Evolutionary conservation across 2,113 vertebrate genomes (phyloP).

Genomic region (Eulemur macaco): DNA sequence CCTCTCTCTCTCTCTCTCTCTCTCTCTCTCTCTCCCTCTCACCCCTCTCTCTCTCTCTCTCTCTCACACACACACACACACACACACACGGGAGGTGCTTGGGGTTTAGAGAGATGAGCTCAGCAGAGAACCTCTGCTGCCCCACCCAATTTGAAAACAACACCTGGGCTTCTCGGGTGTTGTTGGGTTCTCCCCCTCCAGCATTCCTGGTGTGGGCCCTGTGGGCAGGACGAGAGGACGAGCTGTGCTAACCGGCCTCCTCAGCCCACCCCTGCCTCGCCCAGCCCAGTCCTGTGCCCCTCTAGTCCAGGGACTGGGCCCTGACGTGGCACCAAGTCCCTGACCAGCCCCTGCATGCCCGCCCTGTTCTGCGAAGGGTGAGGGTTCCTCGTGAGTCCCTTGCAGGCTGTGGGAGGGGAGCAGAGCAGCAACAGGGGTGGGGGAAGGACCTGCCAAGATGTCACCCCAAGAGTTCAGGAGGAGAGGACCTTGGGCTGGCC

Average conservation of each 20-base stretch:
- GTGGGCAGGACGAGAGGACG: background rate
- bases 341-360: background rate
- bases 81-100: background rate
- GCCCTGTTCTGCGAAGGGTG: background rate
- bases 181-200: background rate
- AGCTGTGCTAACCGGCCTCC: fast-evolving
- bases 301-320: background rate
- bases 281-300: background rate
- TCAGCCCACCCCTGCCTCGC: fast-evolving
- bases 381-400: background rate
- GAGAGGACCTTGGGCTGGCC: background rate
- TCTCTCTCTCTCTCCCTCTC: too few species aligned
- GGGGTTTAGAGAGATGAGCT: constrained; percentile 37
- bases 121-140: background rate
- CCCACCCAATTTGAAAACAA: constrained; percentile 27
- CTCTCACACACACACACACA: too few species aligned
- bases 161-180: background rate
- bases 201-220: background rate
- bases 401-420: background rate
- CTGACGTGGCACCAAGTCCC: background rate
- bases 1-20: too few species aligned
- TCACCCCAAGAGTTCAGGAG: background rate
- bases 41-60: too few species aligned
- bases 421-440: background rate
- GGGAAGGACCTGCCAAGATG: background rate